Conservation (phyloP, 1,140 invertebrate genomes). For the Acromyrmex heyeri region DNA sequence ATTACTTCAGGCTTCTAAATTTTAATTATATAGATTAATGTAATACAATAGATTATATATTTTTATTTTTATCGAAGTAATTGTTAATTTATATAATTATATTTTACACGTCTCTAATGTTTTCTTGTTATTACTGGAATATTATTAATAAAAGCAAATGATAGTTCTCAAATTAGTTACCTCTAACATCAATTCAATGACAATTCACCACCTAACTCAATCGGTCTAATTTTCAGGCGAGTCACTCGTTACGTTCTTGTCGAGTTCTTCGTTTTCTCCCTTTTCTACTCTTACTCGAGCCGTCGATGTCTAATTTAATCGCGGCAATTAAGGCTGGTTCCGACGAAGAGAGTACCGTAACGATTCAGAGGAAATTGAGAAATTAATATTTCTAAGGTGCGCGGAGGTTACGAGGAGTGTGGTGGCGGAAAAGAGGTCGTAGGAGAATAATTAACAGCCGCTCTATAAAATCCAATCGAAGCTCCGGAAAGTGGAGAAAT, state of each 20-base stretch:
- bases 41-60: background rate
- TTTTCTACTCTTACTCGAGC: slow-evolving; percentile 27
- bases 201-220: slow-evolving; percentile 37
- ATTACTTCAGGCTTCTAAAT: background rate
- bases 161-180: slow-evolving; percentile 26
- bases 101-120: background rate
- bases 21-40: background rate
- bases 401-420: slow-evolving; percentile 25
- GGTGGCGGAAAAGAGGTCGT: slow-evolving; percentile 47
- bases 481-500: slow-evolving; percentile 19
- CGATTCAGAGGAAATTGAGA: slow-evolving; percentile 71
- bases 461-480: slow-evolving; percentile 72
- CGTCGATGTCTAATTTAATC: slow-evolving; percentile 77
- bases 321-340: slow-evolving; percentile 70
- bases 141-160: background rate
- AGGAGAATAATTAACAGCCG: slow-evolving; percentile 72
- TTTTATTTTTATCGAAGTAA: background rate
- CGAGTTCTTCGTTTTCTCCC: slow-evolving; percentile 50
- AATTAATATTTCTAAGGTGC: slow-evolving; percentile 72
- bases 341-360: slow-evolving; percentile 58
- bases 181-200: slow-evolving; percentile 36
- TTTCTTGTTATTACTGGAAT: background rate
- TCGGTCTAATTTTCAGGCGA: slow-evolving; percentile 50
- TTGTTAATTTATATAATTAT: slow-evolving; percentile 1
- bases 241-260: slow-evolving; percentile 43